Percentiles rank a stretch among this genome's conserved stretches.
Conservation (phyloP, 2,113 vertebrate species). For the Triplophysa rosa region DNA sequence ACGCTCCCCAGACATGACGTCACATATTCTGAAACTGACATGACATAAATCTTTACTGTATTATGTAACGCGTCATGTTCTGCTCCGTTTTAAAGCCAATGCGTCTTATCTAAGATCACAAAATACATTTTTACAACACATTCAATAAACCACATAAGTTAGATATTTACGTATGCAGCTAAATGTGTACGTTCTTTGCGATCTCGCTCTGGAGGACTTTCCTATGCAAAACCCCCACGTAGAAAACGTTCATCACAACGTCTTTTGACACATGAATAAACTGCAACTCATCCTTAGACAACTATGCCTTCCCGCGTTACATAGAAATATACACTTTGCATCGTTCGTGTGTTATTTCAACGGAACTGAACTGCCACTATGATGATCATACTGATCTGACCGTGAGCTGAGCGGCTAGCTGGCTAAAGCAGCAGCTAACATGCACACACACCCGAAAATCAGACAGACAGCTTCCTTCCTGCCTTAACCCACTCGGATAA, state of each 20-base stretch:
- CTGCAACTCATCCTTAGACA: conserved; percentile 12
- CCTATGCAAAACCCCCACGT: too few species aligned
- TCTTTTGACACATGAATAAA: neutral
- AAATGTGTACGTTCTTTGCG: neutral
- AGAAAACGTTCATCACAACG: neutral
- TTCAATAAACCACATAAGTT: neutral
- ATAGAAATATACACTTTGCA: neutral
- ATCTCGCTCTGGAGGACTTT: too few species aligned
- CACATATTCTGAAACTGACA: neutral
- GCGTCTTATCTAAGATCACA: neutral
- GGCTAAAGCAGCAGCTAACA: conserved; percentile 25
- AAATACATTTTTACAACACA: neutral
- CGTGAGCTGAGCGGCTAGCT: conserved; percentile 15
- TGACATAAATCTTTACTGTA: neutral
- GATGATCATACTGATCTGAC: neutral
- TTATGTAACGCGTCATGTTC: neutral
- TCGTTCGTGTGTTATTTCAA: neutral
- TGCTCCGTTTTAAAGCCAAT: neutral
- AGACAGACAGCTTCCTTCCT: conserved; percentile 3
- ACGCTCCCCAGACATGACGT: neutral
- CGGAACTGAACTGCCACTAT: neutral
- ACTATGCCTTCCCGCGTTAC: neutral
- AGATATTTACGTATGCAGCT: too few species aligned
- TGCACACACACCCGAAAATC: conserved; percentile 1
- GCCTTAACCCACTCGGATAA: conserved; percentile 4